Conservation (phyloP, 2,797 vertebrate genomes). For the Sebastiscus albofasciatus region DNA sequence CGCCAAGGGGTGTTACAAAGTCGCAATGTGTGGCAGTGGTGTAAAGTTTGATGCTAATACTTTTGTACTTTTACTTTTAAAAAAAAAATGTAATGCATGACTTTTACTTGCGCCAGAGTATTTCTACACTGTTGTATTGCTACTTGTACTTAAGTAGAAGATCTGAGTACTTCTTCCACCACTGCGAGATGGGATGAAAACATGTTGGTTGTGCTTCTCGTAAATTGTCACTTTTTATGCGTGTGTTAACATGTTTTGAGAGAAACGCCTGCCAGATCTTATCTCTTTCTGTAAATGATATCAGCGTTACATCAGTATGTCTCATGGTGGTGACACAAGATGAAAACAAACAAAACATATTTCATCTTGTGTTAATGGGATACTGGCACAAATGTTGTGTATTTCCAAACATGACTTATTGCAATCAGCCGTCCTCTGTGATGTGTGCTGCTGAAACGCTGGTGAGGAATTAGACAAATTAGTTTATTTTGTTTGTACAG, state of each 20-base stretch:
- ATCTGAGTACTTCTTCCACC: background rate
- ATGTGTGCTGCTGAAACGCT: background rate
- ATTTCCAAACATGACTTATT: background rate
- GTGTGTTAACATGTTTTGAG: background rate
- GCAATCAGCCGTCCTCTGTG: background rate
- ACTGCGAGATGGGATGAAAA: background rate
- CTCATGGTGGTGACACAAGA: background rate
- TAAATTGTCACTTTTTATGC: background rate
- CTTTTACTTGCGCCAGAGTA: background rate
- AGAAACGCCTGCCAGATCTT: background rate
- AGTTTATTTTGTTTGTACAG: background rate
- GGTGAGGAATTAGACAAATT: constrained; percentile 4
- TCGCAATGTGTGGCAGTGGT: no score
- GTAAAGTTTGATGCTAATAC: background rate
- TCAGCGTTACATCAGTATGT: background rate
- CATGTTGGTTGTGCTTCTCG: background rate
- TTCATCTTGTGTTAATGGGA: background rate
- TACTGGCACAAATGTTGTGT: background rate
- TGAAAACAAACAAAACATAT: background rate
- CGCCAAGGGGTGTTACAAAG: no score
- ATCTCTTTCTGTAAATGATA: background rate
- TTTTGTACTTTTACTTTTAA: background rate
- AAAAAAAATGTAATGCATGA: no score
- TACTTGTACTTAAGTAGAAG: background rate
- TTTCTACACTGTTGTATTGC: background rate